Conservation (phyloP, 2,113 vertebrate species). For the Gobius niger region DNA sequence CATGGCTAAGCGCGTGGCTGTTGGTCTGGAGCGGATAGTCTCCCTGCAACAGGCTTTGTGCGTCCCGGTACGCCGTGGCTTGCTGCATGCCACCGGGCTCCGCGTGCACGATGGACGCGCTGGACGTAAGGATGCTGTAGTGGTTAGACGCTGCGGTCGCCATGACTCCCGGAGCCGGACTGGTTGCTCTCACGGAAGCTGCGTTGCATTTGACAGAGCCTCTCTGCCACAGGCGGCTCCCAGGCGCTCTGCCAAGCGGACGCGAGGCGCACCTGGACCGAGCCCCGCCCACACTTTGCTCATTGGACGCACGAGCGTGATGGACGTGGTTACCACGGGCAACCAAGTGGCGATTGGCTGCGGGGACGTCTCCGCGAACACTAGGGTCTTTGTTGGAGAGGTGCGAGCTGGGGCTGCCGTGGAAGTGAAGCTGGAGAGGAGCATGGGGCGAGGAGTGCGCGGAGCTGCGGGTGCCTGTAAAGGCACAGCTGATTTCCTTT, state of each 20-base stretch:
- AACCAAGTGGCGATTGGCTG: conserved; percentile 79
- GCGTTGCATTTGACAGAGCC: conserved; percentile 94
- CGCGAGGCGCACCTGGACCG: conserved; percentile 86
- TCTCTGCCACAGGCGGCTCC: conserved; percentile 86
- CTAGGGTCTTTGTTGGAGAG: conserved; percentile 67
- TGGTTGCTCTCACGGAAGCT: conserved; percentile 87
- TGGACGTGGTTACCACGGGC: conserved; percentile 85
- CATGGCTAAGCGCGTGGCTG: conserved; percentile 94
- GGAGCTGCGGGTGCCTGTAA: conserved; percentile 66
- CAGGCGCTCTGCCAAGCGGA: conserved; percentile 81
- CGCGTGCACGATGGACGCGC: conserved; percentile 92
- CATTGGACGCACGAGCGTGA: conserved; percentile 83
- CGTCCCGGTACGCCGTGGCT: conserved; percentile 90
- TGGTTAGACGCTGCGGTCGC: conserved; percentile 97
- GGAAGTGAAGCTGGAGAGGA: conserved; percentile 64
- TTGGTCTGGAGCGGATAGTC: conserved; percentile 89
- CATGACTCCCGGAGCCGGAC: conserved; percentile 94
- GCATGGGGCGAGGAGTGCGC: conserved; percentile 63
- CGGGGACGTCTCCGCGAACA: conserved; percentile 64
- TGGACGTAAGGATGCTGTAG: conserved; percentile 94
- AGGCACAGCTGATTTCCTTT: conserved; percentile 68
- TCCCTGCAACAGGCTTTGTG: conserved; percentile 89
- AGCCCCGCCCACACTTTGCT: conserved; percentile 71
- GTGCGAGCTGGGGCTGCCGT: conserved; percentile 67
- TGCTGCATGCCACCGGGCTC: conserved; percentile 91